Evolutionary conservation across 2,113 vertebrate species (phyloP), one percentile per base, ranked within the genome.

Genomic region (Turnix velox): DNA sequence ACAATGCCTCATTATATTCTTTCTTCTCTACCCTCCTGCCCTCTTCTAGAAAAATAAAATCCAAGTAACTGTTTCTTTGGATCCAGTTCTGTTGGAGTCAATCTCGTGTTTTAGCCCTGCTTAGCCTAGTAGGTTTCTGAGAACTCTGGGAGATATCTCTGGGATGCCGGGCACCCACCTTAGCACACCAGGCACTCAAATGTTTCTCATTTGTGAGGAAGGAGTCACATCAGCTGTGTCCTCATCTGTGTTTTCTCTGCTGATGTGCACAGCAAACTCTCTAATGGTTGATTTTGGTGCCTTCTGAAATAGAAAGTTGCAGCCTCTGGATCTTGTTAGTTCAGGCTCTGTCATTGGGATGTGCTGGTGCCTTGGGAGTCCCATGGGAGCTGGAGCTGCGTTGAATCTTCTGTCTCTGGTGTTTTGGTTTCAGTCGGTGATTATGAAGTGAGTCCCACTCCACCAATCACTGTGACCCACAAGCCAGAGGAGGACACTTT

Each of bases 401-500:
- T 12, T 84, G 59, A 95, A 31, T 55, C 19, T 92, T 80, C 16
- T 37, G 65, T 79, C 63, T 88, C 68, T 84, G 86, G 20, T 97
- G 78, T 90, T 97, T 94, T 97, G 81, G 72, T 97, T 98, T 84
- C 95, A 98, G 98, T 98, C 0, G 96, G 96, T 90, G 96, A 97
- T 69, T 96, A 97, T 7, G 98, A 98, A 90, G 97, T 97, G 74
- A 98, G 98, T 86, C 98, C 98, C 25, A 98, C 98, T 10, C 98
- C 98, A 84, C 97, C 98, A 2, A 97, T 98, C 94, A 98, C 97
- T 92, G 98, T 99, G 91, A 97, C 98, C 71, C 98, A 98, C 91
- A 98, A 98, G 94, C 98, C 98, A 20, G 99, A 99, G 58, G 99
- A 99, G 96, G 99, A 99, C 83, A 99, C 98, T 51, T 99, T 99